Conservation (phyloP, 2,888 invertebrate genomes). For the Acronicta alni region DNA sequence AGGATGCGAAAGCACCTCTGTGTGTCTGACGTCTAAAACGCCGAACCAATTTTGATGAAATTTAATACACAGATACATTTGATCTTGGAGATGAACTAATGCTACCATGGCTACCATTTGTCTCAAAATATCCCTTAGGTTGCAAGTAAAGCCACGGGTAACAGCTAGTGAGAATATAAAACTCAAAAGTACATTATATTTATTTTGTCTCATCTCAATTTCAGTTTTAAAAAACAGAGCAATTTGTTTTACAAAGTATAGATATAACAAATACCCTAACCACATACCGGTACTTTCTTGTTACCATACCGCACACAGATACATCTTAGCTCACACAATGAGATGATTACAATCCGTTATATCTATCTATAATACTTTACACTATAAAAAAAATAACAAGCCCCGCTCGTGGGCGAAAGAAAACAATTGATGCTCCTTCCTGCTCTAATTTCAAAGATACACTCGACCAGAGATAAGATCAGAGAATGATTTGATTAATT, state of each 20-base stretch:
- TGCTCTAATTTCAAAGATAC: conserved; percentile 87
- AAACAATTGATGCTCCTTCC: conserved; percentile 85
- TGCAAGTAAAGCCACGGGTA: too few relatives aligned
- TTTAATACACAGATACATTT: too few relatives aligned
- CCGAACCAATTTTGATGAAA: too few relatives aligned
- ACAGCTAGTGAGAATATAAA: too few relatives aligned
- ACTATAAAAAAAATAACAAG: conserved; percentile 80
- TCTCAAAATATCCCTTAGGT: too few relatives aligned
- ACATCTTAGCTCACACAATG: conserved; percentile 86
- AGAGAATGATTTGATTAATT: conserved; percentile 87
- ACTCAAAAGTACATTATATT: too few relatives aligned
- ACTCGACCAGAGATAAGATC: conserved; percentile 77
- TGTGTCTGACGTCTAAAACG: too few relatives aligned
- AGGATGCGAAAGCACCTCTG: too few relatives aligned
- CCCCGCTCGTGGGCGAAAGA: conserved; percentile 84
- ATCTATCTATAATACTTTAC: conserved; percentile 78
- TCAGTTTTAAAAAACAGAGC: not conserved
- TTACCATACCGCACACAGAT: conserved; percentile 68
- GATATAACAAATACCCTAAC: not conserved
- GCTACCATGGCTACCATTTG: too few relatives aligned
- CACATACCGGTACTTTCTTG: conserved; percentile 60
- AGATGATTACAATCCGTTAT: conserved; percentile 89
- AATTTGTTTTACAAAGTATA: not conserved
- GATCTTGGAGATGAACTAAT: too few relatives aligned
- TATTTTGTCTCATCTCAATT: not conserved